Percentiles rank a stretch among this genome's conserved stretches.
Conservation (phyloP, 2,888 invertebrate species). For the Panzeria rudis region DNA sequence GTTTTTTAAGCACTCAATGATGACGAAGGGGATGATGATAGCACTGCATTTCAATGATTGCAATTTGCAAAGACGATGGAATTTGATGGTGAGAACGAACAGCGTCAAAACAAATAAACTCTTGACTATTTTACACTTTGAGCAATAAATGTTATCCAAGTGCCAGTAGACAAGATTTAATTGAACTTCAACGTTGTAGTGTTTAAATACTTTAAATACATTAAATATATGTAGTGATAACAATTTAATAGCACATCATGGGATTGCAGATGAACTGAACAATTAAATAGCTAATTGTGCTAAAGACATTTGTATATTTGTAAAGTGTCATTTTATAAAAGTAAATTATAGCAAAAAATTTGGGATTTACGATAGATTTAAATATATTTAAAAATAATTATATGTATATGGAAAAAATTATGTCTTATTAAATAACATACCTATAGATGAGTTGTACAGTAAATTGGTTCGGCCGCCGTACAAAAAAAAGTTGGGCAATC, state of each 20-base stretch:
- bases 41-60: background rate
- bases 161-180: constrained; percentile 41
- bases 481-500: no score
- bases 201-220: background rate
- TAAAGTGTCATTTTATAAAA: background rate
- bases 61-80: background rate
- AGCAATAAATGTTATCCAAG: constrained; percentile 42
- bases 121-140: constrained; percentile 53
- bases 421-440: no score
- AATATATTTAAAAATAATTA: no score
- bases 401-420: no score
- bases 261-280: background rate
- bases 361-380: background rate
- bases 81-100: constrained; percentile 3
- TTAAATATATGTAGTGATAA: background rate
- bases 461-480: no score
- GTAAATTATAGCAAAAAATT: background rate
- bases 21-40: background rate
- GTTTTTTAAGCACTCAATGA: background rate
- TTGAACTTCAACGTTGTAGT: constrained; percentile 28
- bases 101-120: constrained; percentile 55
- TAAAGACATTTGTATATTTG: background rate
- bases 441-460: no score
- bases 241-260: background rate
- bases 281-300: background rate